These are phyloP conservation scores for Parapristionchus giblindavisi DNA, from an alignment of 2,888 invertebrate species.

Conservation along the genomic window DNA sequence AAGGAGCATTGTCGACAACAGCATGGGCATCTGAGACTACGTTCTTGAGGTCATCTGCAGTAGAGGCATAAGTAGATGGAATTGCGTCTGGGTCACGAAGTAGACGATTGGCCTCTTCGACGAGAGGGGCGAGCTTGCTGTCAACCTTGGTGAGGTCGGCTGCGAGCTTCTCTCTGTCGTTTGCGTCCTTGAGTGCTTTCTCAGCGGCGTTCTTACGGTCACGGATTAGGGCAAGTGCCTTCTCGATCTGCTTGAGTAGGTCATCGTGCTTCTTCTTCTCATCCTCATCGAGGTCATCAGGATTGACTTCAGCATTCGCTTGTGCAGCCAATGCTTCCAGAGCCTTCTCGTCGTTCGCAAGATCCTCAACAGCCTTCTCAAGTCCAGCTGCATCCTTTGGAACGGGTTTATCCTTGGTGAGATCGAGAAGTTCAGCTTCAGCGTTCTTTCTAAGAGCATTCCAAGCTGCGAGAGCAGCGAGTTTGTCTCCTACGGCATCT, in stretches of 20 bases:
- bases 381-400: slow-evolving; percentile 34
- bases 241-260: slow-evolving; percentile 30
- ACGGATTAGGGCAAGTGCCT: slow-evolving; percentile 23
- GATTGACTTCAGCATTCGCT: slow-evolving; percentile 39
- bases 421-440: slow-evolving; percentile 4
- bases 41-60: slow-evolving; percentile 38
- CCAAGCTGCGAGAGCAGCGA: slow-evolving; percentile 53
- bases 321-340: slow-evolving; percentile 1
- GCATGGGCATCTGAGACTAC: slow-evolving; percentile 38
- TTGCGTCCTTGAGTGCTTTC: slow-evolving; percentile 19
- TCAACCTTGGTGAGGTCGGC: slow-evolving; percentile 16
- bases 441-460: slow-evolving; percentile 44
- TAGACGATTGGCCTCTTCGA: slow-evolving; percentile 47
- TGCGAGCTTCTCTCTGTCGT: neutral
- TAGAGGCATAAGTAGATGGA: slow-evolving; percentile 19
- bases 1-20: slow-evolving; percentile 39
- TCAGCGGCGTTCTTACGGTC: slow-evolving; percentile 29
- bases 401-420: slow-evolving; percentile 18
- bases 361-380: slow-evolving; percentile 28
- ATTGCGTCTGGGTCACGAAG: slow-evolving; percentile 39
- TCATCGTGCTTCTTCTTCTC: slow-evolving; percentile 26
- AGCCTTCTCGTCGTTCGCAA: slow-evolving; percentile 32
- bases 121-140: slow-evolving; percentile 46
- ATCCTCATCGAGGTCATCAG: slow-evolving; percentile 25
- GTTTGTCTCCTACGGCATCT: slow-evolving; percentile 50